phyloP scores from a whole-genome alignment of 2,888 invertebrate species.

The Nemapogon koenigi region DNA sequence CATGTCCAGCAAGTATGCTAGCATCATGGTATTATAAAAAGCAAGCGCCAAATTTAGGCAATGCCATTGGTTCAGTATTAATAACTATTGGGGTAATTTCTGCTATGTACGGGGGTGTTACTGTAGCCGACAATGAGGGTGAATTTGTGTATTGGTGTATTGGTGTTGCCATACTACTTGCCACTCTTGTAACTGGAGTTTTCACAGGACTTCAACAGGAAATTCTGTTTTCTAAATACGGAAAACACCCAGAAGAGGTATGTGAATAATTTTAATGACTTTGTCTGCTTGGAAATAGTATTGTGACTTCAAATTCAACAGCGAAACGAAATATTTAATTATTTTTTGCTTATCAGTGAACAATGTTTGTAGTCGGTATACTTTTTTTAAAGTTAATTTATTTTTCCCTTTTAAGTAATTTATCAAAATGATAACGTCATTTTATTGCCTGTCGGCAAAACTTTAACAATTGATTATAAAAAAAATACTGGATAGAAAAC shows the following conservation, averaged over 20 bases:
- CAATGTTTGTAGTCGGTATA: too few relatives aligned
- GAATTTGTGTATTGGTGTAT: constrained; percentile 43
- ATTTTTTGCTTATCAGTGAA: too few relatives aligned
- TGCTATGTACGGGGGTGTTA: constrained; percentile 44
- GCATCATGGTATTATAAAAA: constrained; percentile 43
- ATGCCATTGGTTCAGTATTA: constrained; percentile 41
- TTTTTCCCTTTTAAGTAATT: too few relatives aligned
- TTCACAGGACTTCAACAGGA: constrained; percentile 53
- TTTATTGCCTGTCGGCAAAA: too few relatives aligned
- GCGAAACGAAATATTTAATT: too few relatives aligned
- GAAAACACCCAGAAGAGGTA: constrained; percentile 55
- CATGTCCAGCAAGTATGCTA: constrained; percentile 51
- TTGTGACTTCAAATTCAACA: too few relatives aligned
- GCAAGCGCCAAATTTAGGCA: constrained; percentile 33
- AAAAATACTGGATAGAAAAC: too few relatives aligned
- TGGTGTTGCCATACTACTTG: constrained; percentile 39
- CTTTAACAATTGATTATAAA: too few relatives aligned
- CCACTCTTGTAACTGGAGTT: constrained; percentile 43
- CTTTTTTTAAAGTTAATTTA: too few relatives aligned
- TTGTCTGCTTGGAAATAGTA: too few relatives aligned
- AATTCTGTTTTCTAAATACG: constrained; percentile 42
- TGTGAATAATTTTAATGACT: too few relatives aligned
- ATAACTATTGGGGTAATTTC: constrained; percentile 42
- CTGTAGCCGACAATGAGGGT: constrained; percentile 31
- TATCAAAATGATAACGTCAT: too few relatives aligned